Evolutionary conservation across 2,113 vertebrate genomes (phyloP).

Genomic region (Psittacus erithacus): DNA sequence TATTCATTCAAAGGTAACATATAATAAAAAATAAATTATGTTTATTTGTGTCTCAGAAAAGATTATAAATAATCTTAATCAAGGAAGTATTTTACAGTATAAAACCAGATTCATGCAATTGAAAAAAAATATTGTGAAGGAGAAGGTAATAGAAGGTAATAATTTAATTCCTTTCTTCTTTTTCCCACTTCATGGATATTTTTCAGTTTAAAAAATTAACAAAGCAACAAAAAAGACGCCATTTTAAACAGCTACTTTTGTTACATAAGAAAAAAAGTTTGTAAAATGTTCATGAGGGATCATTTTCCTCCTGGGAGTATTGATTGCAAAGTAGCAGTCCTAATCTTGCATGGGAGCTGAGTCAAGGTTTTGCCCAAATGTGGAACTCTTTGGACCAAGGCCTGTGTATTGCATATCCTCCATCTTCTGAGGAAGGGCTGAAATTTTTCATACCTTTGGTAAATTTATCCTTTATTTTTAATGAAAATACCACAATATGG

Average conservation of each 20-base stretch:
- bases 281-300: no score
- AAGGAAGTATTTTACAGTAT: not conserved
- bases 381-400: not conserved
- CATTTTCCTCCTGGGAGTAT: not conserved
- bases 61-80: no score
- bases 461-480: not conserved
- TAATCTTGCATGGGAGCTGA: not conserved
- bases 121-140: not conserved
- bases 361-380: not conserved
- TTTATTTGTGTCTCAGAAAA: not conserved
- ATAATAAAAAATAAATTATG: not conserved
- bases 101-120: not conserved
- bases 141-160: fast-evolving
- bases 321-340: not conserved
- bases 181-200: not conserved
- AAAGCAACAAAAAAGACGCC: not conserved
- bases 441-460: not conserved
- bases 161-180: not conserved
- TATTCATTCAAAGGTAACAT: fast-evolving
- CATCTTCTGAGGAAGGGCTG: not conserved
- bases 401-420: not conserved
- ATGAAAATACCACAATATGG: not conserved
- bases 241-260: not conserved
- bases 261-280: not conserved
- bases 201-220: not conserved